Evolutionary conservation across 2,797 vertebrate genomes (phyloP), one percentile per base, ranked within the genome.

Genomic region (Rallus crepitans): DNA sequence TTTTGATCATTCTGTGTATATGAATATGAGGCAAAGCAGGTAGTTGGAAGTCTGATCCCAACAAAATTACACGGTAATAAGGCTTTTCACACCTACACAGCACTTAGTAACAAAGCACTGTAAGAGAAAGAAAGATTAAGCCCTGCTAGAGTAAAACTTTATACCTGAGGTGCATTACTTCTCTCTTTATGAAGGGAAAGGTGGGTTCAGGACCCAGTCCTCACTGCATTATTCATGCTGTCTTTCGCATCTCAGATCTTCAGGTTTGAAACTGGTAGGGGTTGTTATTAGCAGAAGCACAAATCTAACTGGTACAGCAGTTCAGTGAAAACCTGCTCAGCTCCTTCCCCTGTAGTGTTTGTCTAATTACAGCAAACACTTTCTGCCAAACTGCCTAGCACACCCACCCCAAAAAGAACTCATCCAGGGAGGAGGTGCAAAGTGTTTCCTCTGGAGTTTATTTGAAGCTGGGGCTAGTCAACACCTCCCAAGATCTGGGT

Each of bases 51-150:
- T 90, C 96, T 96, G 96, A 94, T 97, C 96, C 96, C 94, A 96
- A 95, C 97, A 97, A 98, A 98, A 98, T 98, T 98, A 98, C 95
- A 97, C 91, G 90, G 95, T 97, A 97, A 98, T 98, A 96, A 96
- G 56, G 94, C 96, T 97, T 98, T 98, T 98, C 97, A 98, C 97
- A 98, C 97, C 96, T 98, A 98, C 96, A 96, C 96, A 96, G 93
- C 93, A 97, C 97, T 98, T 96, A 97, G 94, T 96, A 97, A 96
- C 73, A 90, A 94, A 96, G 97, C 96, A 85, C 78, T 96, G 87
- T 96, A 97, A 96, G 93, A 88, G 66, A 88, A 94, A 86, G 66
- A 30, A 86, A 97, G 95, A 97, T 87, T 96, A 92, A 97, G 96
- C 91, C 81, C 85, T 89, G 94, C 91, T 97, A 94, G 95, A 96